phyloP scores from a whole-genome alignment of 2,113 vertebrate species.

The Microtus pennsylvanicus region DNA sequence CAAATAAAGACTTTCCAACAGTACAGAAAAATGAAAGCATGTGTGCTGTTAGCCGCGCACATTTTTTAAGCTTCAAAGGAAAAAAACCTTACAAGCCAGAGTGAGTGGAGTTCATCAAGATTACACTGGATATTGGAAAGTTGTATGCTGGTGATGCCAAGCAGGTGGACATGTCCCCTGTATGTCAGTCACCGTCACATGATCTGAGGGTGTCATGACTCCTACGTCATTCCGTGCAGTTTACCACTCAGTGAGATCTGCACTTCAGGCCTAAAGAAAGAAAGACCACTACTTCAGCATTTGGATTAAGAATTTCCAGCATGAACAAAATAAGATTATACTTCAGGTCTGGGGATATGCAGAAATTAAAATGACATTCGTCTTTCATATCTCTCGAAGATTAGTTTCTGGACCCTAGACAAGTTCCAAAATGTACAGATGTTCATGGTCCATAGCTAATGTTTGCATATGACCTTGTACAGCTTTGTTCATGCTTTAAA shows the following conservation, averaged over 20 bases:
- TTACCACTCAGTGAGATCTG: neutral
- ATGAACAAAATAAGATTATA: neutral
- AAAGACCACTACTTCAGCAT: neutral
- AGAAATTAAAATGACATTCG: neutral
- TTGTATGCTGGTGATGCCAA: no score
- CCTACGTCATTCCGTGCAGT: neutral
- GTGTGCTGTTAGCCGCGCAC: neutral
- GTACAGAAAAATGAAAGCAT: neutral
- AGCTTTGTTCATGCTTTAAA: neutral
- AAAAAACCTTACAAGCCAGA: neutral
- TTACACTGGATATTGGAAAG: neutral
- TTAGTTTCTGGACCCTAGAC: neutral
- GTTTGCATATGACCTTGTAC: neutral
- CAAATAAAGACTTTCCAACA: conserved; percentile 11
- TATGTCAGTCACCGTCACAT: neutral
- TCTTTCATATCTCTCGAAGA: neutral
- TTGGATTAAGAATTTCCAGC: neutral
- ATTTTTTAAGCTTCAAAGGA: neutral
- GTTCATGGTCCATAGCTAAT: neutral
- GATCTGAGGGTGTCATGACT: neutral
- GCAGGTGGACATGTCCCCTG: neutral
- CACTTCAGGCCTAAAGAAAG: neutral
- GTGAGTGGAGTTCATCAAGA: neutral
- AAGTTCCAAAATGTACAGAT: neutral
- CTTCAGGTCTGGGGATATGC: neutral